These are phyloP conservation scores for Falco punctatus DNA, from an alignment of 2,113 vertebrate genomes.

Conservation along the genomic window DNA sequence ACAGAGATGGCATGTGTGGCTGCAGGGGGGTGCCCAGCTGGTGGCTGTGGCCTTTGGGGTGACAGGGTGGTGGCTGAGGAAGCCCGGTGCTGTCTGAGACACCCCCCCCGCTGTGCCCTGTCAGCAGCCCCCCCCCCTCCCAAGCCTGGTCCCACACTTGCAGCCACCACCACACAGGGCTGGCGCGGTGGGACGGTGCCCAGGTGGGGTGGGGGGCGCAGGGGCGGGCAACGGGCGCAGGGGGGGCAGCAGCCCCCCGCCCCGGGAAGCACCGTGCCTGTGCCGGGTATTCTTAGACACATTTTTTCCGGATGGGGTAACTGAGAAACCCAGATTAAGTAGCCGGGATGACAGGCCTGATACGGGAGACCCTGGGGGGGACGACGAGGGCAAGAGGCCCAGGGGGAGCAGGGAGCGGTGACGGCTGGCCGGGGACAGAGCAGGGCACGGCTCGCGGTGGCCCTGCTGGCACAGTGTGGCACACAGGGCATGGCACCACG, in stretches of 20 bases:
- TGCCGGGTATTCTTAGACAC: not conserved
- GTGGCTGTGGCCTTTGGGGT: not conserved
- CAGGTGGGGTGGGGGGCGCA: accelerated
- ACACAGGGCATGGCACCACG: not conserved
- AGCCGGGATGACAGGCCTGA: not conserved
- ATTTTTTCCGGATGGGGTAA: slow-evolving; percentile 13
- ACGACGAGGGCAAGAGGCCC: not conserved
- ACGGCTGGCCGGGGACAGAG: not conserved
- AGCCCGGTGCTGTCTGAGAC: not conserved
- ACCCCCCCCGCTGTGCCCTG: not conserved
- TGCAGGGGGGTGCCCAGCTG: accelerated
- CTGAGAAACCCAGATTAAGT: not conserved
- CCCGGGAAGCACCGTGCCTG: accelerated
- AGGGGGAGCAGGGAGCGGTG: not conserved
- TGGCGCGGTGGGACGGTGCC: not conserved
- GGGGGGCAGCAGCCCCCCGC: not conserved
- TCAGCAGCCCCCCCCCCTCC: accelerated
- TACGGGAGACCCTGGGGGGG: not conserved
- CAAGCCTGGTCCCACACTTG: accelerated
- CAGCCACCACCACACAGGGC: accelerated
- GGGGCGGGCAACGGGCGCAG: accelerated
- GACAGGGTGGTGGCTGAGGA: not conserved
- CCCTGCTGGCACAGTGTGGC: not conserved
- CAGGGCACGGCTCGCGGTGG: no score
- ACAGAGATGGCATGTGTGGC: accelerated